phyloP scores from a whole-genome alignment of 2,888 invertebrate genomes.

The Drosophila kuntzei region DNA sequence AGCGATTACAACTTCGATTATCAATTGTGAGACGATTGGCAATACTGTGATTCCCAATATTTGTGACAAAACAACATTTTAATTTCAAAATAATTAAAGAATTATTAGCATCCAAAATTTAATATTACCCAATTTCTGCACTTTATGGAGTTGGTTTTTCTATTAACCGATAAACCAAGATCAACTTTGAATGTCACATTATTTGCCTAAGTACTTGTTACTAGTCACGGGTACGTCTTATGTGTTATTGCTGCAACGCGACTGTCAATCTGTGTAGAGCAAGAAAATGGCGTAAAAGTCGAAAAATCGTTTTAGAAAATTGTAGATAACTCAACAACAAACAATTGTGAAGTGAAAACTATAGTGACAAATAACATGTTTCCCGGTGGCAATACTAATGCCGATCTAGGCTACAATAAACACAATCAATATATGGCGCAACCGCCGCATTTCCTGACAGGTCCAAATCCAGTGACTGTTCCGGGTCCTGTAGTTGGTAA shows the following conservation, averaged over 20 bases:
- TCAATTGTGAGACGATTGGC: too few species aligned
- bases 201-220: conserved; percentile 2
- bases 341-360: conserved; percentile 12
- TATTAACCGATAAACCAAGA: background rate
- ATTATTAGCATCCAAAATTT: background rate
- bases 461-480: conserved; percentile 47
- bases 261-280: conserved; percentile 38
- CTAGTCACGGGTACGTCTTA: conserved; percentile 15
- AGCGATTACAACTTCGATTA: conserved; percentile 16
- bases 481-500: conserved; percentile 22
- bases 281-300: conserved; percentile 66
- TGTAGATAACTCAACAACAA: conserved; percentile 24
- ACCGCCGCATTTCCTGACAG: conserved; percentile 89
- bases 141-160: background rate
- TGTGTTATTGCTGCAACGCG: conserved; percentile 31
- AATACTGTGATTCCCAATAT: background rate
- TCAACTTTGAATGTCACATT: background rate
- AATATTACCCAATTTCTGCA: background rate
- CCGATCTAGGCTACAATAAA: conserved; percentile 77
- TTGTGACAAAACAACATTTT: background rate
- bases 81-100: background rate
- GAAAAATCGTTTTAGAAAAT: conserved; percentile 39
- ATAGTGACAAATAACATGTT: conserved; percentile 67
- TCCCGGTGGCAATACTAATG: conserved; percentile 82
- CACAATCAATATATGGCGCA: conserved; percentile 85